phyloP scores from a whole-genome alignment of 2,797 vertebrate genomes.

The Melanogrammus aeglefinus region DNA sequence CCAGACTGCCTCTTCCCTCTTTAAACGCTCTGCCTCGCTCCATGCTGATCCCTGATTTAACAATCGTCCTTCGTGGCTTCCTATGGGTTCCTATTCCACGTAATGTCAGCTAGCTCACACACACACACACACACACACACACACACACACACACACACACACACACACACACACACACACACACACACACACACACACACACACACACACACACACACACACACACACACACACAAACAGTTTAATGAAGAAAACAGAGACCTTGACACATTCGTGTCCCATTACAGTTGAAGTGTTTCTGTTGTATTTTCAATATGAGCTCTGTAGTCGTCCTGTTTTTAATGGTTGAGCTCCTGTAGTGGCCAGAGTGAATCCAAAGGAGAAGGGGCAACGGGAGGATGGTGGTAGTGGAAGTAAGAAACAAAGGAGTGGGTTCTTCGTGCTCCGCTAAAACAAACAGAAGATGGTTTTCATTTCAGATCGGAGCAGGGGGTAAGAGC shows the following conservation, averaged over 20 bases:
- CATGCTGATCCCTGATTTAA: constrained; percentile 16
- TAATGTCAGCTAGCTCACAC: background rate
- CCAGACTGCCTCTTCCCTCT: constrained; percentile 20
- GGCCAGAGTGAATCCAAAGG: background rate
- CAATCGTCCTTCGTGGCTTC: constrained; percentile 21
- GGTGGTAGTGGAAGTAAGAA: background rate
- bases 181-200: too few relatives aligned
- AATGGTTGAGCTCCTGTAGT: background rate
- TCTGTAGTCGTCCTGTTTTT: constrained; percentile 39
- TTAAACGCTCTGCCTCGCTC: background rate
- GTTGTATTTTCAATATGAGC: constrained; percentile 31
- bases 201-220: too few relatives aligned
- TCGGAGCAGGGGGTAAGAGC: constrained; percentile 23
- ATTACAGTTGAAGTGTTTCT: background rate
- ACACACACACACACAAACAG: background rate
- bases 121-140: too few relatives aligned
- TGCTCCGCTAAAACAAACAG: constrained; percentile 23
- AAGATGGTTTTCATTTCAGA: constrained; percentile 18
- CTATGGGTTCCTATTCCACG: constrained; percentile 13
- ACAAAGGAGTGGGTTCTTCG: constrained; percentile 33
- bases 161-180: too few relatives aligned
- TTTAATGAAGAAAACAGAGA: background rate
- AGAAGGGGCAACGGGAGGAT: constrained; percentile 18
- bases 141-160: too few relatives aligned
- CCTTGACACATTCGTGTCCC: background rate